Percentiles rank a stretch among this genome's conserved stretches.
Evolutionary conservation across 2,797 vertebrate genomes (phyloP).

Genomic region (Hydrophis major): DNA sequence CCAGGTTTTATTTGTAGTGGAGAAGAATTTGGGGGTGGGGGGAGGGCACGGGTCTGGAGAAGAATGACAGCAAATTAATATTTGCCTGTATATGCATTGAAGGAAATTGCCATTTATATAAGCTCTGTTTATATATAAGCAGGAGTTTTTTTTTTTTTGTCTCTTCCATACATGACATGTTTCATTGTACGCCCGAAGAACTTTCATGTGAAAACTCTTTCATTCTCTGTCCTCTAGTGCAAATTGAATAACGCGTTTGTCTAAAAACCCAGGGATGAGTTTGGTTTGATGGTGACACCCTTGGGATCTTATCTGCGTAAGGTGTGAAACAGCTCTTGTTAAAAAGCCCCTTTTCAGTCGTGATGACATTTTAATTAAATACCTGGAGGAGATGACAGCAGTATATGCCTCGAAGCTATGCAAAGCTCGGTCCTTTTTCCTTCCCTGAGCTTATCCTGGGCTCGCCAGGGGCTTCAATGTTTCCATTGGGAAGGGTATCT

Average conservation of each 20-base stretch:
- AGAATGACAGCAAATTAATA: background rate
- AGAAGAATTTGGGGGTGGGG: background rate
- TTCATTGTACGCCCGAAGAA: background rate
- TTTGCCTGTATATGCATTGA: background rate
- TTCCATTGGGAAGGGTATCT: conserved; percentile 73
- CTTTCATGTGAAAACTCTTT: background rate
- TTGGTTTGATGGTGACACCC: background rate
- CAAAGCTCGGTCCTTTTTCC: conserved; percentile 76
- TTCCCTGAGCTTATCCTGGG: conserved; percentile 59
- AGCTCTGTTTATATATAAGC: background rate
- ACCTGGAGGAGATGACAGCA: conserved; percentile 75
- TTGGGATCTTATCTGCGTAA: conserved; percentile 32
- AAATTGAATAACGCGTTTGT: background rate
- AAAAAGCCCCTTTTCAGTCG: conserved; percentile 64
- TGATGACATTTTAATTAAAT: conserved; percentile 73
- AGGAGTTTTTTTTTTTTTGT: background rate
- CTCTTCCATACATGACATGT: background rate
- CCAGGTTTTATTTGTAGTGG: background rate
- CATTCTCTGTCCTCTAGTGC: background rate
- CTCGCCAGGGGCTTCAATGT: conserved; percentile 72
- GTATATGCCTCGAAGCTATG: conserved; percentile 68
- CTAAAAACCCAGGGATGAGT: background rate
- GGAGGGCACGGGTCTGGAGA: background rate
- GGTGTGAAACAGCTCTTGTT: conserved; percentile 38
- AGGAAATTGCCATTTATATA: background rate